Evolutionary conservation across 1,140 invertebrate species (phyloP), one percentile per base, ranked within the genome.

Genomic region (Aporrectodea caliginosa): DNA sequence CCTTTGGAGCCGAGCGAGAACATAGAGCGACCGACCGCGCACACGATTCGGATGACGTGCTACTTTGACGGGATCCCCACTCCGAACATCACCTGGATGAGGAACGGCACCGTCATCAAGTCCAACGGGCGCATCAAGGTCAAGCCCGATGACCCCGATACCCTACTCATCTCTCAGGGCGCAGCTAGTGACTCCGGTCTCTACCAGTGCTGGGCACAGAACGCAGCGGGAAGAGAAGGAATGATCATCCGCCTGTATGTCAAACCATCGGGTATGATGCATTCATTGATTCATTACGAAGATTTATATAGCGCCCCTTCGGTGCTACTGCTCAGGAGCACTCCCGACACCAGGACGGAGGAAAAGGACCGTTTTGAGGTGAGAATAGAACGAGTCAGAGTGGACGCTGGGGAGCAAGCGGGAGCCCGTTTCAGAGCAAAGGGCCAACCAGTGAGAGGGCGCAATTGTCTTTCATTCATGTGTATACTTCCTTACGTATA

Each of bases 181-280:
- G 16, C 33, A 12, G 6, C 35, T 33, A 58, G 34, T 6, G 75
- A 77, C 43, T 77, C 75, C 16, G 75, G 75, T 2, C 75, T 77
- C 43, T 77, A 77, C 43, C 75, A 77, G 75, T 77, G 75, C 43
- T 35, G 35, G n/a, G 75, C 34, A 16, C n/a, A 77, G 32, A 77
- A 77, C 43, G 68, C 16, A 68, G 75, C 30, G 22, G 75, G 75
- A 31, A 35, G 31, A 68, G 43, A 29, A 14, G 30, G 68, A 31
- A 68, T 58, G 35, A 68, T 43, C 14, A 30, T 77, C 6, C 75
- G 75, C 1, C 75, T 75, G n/a, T n/a, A 12, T 29, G 43, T 58
- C 43, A 22, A 58, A 58, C 43, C 43, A 58, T 58, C 43, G 22
- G 43, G 43, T 58, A 22, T 58, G 43, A 12, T n/a, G n/a, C n/a